These are phyloP conservation scores for Calycopis cecrops DNA, from an alignment of 1,140 invertebrate species.

Conservation along the genomic window DNA sequence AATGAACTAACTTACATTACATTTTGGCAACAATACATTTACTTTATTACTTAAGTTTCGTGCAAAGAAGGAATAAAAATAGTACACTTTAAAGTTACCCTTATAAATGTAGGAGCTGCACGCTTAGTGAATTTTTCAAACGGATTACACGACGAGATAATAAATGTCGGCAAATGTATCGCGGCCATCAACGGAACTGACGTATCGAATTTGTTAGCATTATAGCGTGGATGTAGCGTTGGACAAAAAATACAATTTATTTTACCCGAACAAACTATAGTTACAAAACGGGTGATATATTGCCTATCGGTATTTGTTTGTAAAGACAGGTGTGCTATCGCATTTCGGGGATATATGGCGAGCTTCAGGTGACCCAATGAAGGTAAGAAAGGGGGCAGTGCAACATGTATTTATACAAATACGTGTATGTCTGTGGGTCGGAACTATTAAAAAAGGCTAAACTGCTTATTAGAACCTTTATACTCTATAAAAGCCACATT, in stretches of 20 bases:
- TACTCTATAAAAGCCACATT: background rate
- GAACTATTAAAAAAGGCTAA: no score
- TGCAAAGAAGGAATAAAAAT: constrained; percentile 7
- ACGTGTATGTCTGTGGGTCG: no score
- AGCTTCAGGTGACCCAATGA: no score
- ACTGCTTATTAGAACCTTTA: no score
- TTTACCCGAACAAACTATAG: background rate
- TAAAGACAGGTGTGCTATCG: no score
- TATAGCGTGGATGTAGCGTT: constrained; percentile 11
- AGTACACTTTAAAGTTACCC: constrained; percentile 10
- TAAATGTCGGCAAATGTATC: constrained; percentile 25
- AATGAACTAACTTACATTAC: background rate
- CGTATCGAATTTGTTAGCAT: constrained; percentile 23
- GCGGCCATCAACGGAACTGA: constrained; percentile 21
- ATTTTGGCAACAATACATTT: background rate
- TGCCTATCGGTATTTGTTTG: no score
- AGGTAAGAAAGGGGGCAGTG: no score
- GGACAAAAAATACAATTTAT: background rate
- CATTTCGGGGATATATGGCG: no score
- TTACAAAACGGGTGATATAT: background rate
- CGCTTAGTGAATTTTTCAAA: constrained; percentile 22
- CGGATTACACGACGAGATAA: constrained; percentile 20
- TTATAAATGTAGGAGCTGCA: constrained; percentile 11
- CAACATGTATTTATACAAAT: no score
- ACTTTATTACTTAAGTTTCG: background rate